Evolutionary conservation across 2,888 invertebrate species (phyloP), one percentile per base, ranked within the genome.

Genomic region (Acleris laterana): DNA sequence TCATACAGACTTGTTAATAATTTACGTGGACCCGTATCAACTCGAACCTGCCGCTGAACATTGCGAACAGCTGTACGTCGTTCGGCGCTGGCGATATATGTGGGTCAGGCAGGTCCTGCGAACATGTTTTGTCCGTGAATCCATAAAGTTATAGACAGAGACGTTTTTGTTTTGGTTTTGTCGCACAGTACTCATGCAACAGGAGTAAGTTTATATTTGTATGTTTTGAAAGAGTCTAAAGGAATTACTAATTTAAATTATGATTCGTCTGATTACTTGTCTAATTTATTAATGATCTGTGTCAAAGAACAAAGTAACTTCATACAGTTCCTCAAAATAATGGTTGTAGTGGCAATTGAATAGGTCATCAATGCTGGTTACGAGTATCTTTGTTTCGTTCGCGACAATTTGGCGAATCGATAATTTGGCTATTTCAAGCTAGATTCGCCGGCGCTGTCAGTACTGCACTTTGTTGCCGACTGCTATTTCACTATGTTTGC

Each of bases 1-100:
- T 85, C 86, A 85, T 85, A 86, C 84, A 85, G 85, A 87, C 82
- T 80, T 77, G 83, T 91, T 83, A 86, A 90, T 90, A 87, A 86
- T 87, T 85, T 82, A 91, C 76, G 78, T 77, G 81, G 81, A 83
- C 81, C 84, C 84, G 79, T 83, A 85, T 80, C 83, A 80, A 80
- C 78, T 74, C 74, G 73, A 50, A 71, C 73, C 70, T 69, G 64
- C 69, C 71, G 63, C 68, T 66, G 46, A 60, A 60, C 60, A 65
- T 65, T 61, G 65, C 50, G 49, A 61, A 65, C 65, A 65, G 65
- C 65, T 65, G 65, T 61, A 60, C 61, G 56, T 50, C 61, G 61
- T 65, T 65, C 51, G 61, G 65, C 56, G 28, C 48, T 60, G 64
- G 32, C 61, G 60, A 61, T 61, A 61, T 61, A 51, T 56, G 50